Conservation (phyloP, 2,888 invertebrate species). For the Sycophila texana region DNA sequence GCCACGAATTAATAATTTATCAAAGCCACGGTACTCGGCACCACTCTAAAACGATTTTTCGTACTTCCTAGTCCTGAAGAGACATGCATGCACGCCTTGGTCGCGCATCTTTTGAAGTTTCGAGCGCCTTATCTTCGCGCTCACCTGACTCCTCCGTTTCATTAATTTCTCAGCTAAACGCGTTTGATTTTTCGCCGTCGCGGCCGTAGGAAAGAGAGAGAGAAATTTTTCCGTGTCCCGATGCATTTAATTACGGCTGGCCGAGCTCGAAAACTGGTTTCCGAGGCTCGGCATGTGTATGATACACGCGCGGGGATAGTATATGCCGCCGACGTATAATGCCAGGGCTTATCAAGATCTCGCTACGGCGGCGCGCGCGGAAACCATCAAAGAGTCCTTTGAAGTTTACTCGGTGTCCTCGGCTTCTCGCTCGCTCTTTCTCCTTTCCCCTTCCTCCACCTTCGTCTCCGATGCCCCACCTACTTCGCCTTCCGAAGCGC, state of each 20-base stretch:
- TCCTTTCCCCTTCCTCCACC: slow-evolving; percentile 36
- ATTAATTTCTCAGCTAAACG: slow-evolving; percentile 23
- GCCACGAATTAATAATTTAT: no score
- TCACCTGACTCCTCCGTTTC: slow-evolving; percentile 5
- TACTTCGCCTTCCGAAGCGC: not conserved
- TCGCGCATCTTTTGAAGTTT: slow-evolving; percentile 10
- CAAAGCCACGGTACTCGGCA: no score
- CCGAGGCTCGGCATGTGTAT: slow-evolving; percentile 56
- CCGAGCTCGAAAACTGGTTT: slow-evolving; percentile 69
- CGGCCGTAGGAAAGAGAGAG: not conserved
- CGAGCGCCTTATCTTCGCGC: not conserved
- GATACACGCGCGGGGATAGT: slow-evolving; percentile 64
- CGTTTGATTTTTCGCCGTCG: slow-evolving; percentile 45
- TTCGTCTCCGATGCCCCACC: slow-evolving; percentile 20
- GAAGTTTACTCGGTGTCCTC: slow-evolving; percentile 66
- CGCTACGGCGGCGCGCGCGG: slow-evolving; percentile 71
- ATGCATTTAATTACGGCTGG: slow-evolving; percentile 68
- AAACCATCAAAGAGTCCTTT: slow-evolving; percentile 74
- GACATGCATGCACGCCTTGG: not conserved
- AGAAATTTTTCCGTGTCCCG: slow-evolving; percentile 51
- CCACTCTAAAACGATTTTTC: no score
- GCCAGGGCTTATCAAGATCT: slow-evolving; percentile 72
- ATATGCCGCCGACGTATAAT: slow-evolving; percentile 70
- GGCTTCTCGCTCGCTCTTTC: slow-evolving; percentile 49
- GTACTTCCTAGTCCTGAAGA: no score